Evolutionary conservation across 2,888 invertebrate species (phyloP).

Genomic region (Phyto melanocephala): DNA sequence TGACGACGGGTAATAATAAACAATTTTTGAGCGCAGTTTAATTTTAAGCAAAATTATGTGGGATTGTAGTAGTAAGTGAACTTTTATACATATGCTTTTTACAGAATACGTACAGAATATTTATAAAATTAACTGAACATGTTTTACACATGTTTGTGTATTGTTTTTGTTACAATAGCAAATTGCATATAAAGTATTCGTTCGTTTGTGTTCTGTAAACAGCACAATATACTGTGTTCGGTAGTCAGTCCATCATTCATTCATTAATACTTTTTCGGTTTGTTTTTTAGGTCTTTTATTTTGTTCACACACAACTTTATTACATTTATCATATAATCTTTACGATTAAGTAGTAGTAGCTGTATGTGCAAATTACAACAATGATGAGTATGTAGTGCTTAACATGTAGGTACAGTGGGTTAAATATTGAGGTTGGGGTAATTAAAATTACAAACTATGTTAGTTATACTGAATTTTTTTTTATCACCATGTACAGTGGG

Average conservation of each 20-base stretch:
- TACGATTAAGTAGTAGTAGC: neutral
- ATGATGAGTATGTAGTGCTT: neutral
- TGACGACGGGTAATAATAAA: slow-evolving; percentile 13
- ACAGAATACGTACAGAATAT: too few species aligned
- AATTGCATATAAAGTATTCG: too few species aligned
- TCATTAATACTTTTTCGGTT: slow-evolving; percentile 38
- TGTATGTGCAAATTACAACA: neutral
- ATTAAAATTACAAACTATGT: neutral
- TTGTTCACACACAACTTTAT: neutral
- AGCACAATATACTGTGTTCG: too few species aligned
- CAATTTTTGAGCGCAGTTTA: neutral
- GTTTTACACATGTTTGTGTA: too few species aligned
- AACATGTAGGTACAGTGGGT: neutral
- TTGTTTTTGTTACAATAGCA: too few species aligned
- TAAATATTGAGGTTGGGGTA: neutral
- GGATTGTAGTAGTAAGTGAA: neutral
- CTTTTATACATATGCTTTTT: neutral
- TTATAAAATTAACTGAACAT: too few species aligned
- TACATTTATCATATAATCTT: neutral
- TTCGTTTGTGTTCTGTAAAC: too few species aligned
- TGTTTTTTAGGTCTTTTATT: slow-evolving; percentile 1
- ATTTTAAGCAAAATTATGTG: neutral
- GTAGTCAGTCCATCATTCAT: slow-evolving; percentile 8
- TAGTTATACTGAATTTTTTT: too few species aligned
- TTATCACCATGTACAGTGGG: too few species aligned